phyloP scores from a whole-genome alignment of 2,113 vertebrate species.

The Trogon surrucura region DNA sequence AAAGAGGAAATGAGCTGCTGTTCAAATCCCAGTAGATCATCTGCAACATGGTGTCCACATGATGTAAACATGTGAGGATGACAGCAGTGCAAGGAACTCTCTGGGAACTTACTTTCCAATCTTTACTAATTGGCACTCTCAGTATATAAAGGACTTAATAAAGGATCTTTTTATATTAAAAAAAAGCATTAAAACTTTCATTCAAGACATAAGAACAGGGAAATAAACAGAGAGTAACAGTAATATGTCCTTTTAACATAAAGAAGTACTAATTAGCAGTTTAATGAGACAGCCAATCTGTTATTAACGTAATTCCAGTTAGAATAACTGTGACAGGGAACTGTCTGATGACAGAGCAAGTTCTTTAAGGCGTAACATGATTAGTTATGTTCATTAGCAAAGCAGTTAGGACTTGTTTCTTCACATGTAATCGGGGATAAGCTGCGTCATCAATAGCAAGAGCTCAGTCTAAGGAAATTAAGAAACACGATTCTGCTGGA shows the following conservation, averaged over 20 bases:
- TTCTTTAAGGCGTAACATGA: background rate
- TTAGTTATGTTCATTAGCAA: background rate
- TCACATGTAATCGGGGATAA: background rate
- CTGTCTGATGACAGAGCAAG: background rate
- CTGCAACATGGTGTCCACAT: background rate
- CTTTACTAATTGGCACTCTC: background rate
- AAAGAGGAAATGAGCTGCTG: background rate
- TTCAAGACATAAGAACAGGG: slow-evolving; percentile 7
- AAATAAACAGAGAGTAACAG: background rate
- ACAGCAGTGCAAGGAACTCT: background rate
- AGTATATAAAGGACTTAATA: background rate
- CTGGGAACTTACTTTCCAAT: background rate
- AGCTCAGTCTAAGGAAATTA: background rate
- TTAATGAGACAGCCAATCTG: slow-evolving; percentile 14
- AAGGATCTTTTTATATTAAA: slow-evolving; percentile 1
- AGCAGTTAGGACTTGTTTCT: background rate
- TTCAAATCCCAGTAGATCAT: background rate
- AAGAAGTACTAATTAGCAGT: background rate
- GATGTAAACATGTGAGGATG: background rate
- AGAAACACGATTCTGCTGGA: background rate
- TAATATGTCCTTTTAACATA: background rate
- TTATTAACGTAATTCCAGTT: background rate
- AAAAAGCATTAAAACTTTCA: background rate
- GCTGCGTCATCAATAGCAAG: background rate
- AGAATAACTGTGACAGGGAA: background rate